Percentiles rank a stretch among this genome's conserved stretches.
Evolutionary conservation across 2,888 invertebrate genomes (phyloP).

Genomic region (Hymenopus coronatus): DNA sequence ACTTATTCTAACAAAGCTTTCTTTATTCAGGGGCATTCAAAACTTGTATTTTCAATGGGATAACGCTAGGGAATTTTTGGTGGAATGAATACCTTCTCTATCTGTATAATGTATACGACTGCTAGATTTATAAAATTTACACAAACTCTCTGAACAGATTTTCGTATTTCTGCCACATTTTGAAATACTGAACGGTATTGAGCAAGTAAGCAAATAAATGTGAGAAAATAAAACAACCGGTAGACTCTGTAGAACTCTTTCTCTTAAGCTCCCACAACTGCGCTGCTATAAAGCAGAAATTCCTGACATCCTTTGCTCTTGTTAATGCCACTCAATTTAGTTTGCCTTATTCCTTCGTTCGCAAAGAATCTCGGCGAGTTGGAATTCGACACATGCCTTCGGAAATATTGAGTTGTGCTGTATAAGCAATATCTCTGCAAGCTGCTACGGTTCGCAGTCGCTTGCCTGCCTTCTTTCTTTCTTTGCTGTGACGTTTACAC

Average conservation of each 20-base stretch:
- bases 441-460: background rate
- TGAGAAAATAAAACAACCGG: background rate
- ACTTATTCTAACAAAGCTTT: too few relatives aligned
- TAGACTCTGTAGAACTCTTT: background rate
- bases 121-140: too few relatives aligned
- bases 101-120: too few relatives aligned
- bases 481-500: too few relatives aligned
- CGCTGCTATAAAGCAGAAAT: background rate
- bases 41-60: too few relatives aligned
- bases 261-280: background rate
- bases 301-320: background rate
- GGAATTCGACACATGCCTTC: background rate
- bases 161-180: too few relatives aligned
- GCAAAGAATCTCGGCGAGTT: background rate
- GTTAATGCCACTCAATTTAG: background rate
- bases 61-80: too few relatives aligned
- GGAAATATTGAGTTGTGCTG: background rate
- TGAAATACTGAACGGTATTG: too few relatives aligned
- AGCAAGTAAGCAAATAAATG: background rate
- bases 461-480: too few relatives aligned
- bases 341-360: background rate
- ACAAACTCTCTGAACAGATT: too few relatives aligned
- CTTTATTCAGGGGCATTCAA: too few relatives aligned
- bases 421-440: background rate
- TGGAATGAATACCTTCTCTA: too few relatives aligned